phyloP scores from a whole-genome alignment of 2,888 invertebrate species.

The Melanargia galathea region DNA sequence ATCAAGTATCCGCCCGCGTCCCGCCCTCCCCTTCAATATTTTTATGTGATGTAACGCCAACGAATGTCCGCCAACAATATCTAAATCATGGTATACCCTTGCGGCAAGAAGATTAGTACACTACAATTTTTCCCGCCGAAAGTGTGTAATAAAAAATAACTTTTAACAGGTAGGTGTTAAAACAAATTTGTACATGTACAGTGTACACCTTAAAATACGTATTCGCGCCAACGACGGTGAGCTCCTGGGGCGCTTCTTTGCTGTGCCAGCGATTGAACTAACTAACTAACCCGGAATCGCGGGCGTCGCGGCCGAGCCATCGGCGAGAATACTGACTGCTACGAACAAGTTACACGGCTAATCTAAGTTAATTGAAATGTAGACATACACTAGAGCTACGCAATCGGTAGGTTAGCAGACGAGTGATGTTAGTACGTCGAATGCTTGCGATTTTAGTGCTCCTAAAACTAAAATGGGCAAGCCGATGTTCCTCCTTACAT shows the following conservation, averaged over 20 bases:
- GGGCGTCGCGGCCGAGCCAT: no score
- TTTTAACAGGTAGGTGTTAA: constrained; percentile 63
- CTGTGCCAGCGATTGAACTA: not conserved
- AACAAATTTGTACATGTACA: constrained; percentile 80
- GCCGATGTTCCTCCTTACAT: constrained; percentile 46
- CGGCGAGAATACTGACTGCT: constrained; percentile 48
- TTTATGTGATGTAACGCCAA: constrained; percentile 63
- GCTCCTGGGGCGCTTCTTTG: constrained; percentile 10
- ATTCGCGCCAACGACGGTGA: constrained; percentile 45
- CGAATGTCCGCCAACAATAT: constrained; percentile 71
- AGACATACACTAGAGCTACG: constrained; percentile 62
- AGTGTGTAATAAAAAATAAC: constrained; percentile 67
- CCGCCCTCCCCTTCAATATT: constrained; percentile 50
- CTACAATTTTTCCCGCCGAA: constrained; percentile 71
- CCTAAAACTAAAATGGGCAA: constrained; percentile 57
- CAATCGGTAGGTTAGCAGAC: constrained; percentile 60
- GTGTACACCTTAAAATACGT: constrained; percentile 56
- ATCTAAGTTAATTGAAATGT: constrained; percentile 72
- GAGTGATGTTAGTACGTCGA: constrained; percentile 56
- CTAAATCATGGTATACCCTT: constrained; percentile 77
- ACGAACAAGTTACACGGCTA: constrained; percentile 64
- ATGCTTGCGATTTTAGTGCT: constrained; percentile 68
- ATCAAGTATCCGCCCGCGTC: constrained; percentile 29
- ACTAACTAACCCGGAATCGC: no score
- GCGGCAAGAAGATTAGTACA: constrained; percentile 72